Base-by-base conservation (phyloP, 2,888 invertebrate genomes). In the Napeogenes inachia region DNA sequence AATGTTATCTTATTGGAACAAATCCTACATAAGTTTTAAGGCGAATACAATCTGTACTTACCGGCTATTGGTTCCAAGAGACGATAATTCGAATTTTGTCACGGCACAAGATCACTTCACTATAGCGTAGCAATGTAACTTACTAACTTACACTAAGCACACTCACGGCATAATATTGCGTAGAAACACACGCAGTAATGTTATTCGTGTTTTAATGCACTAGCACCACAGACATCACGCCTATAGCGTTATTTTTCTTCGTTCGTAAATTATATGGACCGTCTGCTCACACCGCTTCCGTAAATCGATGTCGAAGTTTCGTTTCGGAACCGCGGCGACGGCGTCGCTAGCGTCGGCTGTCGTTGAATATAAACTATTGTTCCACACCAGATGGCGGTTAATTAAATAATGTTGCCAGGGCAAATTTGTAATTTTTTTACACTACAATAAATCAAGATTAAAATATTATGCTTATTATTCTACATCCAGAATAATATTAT, bases 231-330 rank as follows among this genome's bases (percentile, higher is more conserved):
- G 77, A 82, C 88, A 89, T 89, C 74, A 82, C 87, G 84, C 80
- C 76, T 71, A 77, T 79, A 75, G 81, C 80, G 79, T 77, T 81
- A 80, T 78, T 84, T 82, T 80, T 81, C 76, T 87, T 87, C 82
- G 83, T 81, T 84, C 83, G 84, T 79, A 78, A 81, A 82, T 42
- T 82, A 82, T 78, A 72, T 75, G 75, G 75, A 74, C 77, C 77
- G 75, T 76, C 79, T 75, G 77, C 80, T 81, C 85, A 80, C 84
- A 82, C 86, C 82, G 81, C 73, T 70, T 70, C 79, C 80, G 79
- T 75, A 84, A 81, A 90, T 89, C 89, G 88, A 90, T 89, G 89
- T 88, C 84, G 82, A 78, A 79, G 81, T 83, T 88, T 82, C 81
- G 68, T 70, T 78, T 83, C 80, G 80, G 73, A 69, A 69, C 85